Conservation (phyloP, 2,888 invertebrate species). For the Apamea anceps region DNA sequence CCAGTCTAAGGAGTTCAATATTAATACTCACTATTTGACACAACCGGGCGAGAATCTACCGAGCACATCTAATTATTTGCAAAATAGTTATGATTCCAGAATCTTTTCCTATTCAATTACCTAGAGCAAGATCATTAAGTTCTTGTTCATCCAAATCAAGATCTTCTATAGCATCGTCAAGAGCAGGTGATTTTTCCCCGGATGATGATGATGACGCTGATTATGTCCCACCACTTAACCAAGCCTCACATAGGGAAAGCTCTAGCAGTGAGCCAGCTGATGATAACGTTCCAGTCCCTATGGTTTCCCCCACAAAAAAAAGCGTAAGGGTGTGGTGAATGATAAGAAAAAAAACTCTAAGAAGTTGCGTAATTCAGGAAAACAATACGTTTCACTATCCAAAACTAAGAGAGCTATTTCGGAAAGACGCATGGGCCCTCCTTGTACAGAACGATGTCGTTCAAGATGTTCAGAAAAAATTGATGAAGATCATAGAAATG, state of each 20-base stretch:
- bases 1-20: not conserved
- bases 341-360: not conserved
- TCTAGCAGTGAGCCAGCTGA: too few species aligned
- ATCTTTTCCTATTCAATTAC: too few species aligned
- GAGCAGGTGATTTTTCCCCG: not conserved
- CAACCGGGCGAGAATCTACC: not conserved
- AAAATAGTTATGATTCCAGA: too few species aligned
- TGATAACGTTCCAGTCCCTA: not conserved
- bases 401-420: too few species aligned
- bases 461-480: too few species aligned
- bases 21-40: not conserved
- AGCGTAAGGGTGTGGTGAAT: not conserved
- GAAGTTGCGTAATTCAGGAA: not conserved
- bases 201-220: conserved; percentile 3
- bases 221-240: not conserved
- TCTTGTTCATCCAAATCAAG: not conserved
- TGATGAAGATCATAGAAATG: too few species aligned
- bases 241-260: too few species aligned
- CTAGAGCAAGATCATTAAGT: conserved; percentile 1
- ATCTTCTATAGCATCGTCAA: not conserved
- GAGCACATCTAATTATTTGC: too few species aligned
- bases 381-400: not conserved
- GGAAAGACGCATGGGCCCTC: too few species aligned
- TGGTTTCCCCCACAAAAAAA: not conserved
- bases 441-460: too few species aligned